Conservation (phyloP, 2,113 vertebrate genomes). For the Lycaon pictus region DNA sequence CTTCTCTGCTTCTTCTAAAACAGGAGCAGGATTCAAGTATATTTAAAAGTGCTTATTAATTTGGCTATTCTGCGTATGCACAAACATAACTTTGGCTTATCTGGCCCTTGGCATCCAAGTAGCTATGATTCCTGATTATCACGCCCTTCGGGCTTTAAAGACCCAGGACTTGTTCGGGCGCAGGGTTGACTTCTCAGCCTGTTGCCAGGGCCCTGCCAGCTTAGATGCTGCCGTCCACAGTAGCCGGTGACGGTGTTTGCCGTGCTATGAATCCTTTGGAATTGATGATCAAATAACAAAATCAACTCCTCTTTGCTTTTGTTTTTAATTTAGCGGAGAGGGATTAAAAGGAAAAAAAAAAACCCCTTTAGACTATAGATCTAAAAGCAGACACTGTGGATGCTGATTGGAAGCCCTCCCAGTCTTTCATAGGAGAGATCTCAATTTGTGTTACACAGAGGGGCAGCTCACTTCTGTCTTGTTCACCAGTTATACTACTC, state of each 20-base stretch:
- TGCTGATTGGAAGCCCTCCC: conserved; percentile 62
- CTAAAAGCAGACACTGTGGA: conserved; percentile 67
- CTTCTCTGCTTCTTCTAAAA: conserved; percentile 31
- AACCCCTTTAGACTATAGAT: conserved; percentile 58
- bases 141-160: not conserved
- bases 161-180: not conserved
- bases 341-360: conserved; percentile 33
- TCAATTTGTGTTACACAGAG: conserved; percentile 77
- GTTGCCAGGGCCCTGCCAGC: not conserved
- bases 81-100: not conserved
- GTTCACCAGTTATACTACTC: conserved; percentile 77
- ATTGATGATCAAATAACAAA: conserved; percentile 12
- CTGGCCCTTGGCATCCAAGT: not conserved
- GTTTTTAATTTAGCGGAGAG: conserved; percentile 32
- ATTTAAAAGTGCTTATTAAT: not conserved
- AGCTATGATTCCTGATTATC: not conserved
- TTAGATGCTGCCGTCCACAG: not conserved
- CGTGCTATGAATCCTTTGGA: not conserved
- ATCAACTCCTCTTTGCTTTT: conserved; percentile 22
- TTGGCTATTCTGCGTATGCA: not conserved
- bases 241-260: not conserved
- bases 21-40: not conserved
- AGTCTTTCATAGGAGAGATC: conserved; percentile 64
- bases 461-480: conserved; percentile 76
- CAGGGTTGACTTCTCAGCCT: not conserved